These are phyloP conservation scores for Polietes domitor DNA, from an alignment of 2,888 invertebrate genomes.

Conservation along the genomic window DNA sequence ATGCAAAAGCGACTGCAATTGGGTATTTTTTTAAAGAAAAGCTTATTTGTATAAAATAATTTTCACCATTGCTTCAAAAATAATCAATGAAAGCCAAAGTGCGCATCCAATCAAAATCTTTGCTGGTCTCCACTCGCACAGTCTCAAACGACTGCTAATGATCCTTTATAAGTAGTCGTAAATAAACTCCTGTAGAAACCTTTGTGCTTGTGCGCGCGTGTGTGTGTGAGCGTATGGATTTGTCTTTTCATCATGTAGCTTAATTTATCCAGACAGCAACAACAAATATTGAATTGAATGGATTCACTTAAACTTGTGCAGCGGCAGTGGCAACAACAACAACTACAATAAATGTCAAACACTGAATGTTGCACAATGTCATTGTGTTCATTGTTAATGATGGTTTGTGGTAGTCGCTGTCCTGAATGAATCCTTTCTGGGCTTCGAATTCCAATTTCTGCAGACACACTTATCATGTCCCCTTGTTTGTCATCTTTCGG, in stretches of 20 bases:
- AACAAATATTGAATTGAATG: constrained; percentile 18
- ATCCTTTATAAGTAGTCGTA: not conserved
- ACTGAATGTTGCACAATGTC: constrained; percentile 30
- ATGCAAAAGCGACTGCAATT: no score
- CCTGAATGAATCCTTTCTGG: constrained; percentile 54
- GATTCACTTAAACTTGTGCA: constrained; percentile 13
- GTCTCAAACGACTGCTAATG: constrained; percentile 28
- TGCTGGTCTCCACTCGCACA: not conserved
- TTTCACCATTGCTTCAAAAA: no score
- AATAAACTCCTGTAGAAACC: constrained; percentile 18
- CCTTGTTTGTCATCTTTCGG: constrained; percentile 24
- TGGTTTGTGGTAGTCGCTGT: constrained; percentile 26
- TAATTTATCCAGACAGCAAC: constrained; percentile 23
- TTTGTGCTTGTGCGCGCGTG: not conserved
- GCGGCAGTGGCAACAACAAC: not conserved
- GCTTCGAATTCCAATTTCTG: constrained; percentile 28
- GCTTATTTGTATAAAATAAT: no score
- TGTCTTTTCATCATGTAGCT: constrained; percentile 21
- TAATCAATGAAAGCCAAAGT: no score
- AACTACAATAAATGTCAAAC: not conserved
- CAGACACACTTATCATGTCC: constrained; percentile 41
- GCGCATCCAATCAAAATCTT: not conserved
- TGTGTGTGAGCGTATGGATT: not conserved
- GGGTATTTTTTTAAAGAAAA: no score
- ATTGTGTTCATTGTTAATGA: constrained; percentile 30